Evolutionary conservation across 2,113 vertebrate species (phyloP), one percentile per base, ranked within the genome.

Genomic region (Cololabis saira): DNA sequence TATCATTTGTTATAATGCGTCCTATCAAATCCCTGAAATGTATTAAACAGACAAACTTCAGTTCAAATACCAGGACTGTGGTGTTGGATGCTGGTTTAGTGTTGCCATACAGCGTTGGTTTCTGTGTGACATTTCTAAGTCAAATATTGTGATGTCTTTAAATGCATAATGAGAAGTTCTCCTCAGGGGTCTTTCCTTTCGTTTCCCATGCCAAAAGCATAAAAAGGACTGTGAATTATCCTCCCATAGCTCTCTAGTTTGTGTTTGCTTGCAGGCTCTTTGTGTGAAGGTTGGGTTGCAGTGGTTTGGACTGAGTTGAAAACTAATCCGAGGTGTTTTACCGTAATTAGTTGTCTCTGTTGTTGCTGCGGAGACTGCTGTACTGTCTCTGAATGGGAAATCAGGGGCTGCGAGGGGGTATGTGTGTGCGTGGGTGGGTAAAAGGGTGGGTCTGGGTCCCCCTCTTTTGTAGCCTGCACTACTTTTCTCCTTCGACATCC

Each of bases 301-400:
- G 62, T 67, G 61, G 61, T 72, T 85, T 60, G 67, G 90, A 89
- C 75, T 68, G 76, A 86, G 84, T 83, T 90, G 82, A 92, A 89
- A 90, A 87, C 89, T 91, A 90, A 93, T 92, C 74, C 83, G 86
- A 91, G 90, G 86, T 91, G 87, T 93, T 93, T 92, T 90, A 90
- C 90, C 86, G 92, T 92, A 93, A 93, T 93, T 92, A 92, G 91
- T 74, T 24, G 65, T 86, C 84, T 90, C 91, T 92, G 91, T 90
- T 83, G 82, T 84, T 75, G 74, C 85, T 85, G 81, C 72, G 76
- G 71, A 81, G 79, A 78, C 83, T 85, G 79, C 80, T 81, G 84
- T 68, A 80, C 70, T 76, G 84, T 44, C 79, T 87, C 75, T 90
- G 88, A 93, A 93, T 89, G 82, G 83, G 71, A 74, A 82, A 78